Base-by-base conservation (phyloP, 2,113 vertebrate species). In the Cariama cristata region DNA sequence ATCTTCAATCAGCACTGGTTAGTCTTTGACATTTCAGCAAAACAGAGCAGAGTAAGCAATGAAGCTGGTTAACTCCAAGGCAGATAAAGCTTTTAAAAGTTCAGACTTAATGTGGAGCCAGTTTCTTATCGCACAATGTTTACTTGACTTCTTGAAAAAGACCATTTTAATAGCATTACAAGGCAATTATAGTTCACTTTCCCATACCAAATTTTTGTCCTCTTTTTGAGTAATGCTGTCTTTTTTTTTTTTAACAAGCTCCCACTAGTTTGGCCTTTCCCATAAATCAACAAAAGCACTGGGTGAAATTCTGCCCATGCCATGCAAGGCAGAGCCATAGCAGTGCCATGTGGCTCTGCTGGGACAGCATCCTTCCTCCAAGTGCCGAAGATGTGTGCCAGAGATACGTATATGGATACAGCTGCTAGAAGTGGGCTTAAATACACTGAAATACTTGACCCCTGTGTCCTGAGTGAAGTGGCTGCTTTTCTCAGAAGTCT, bases 51-150 rank as follows among this genome's bases (percentile, higher is more conserved):
- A 62, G 20, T 12, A 86, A 26, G 26, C 30, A 73, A 79, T 7
- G 74, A 45, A 60, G 45, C 27, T 40, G 21, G 26, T 76, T 82
- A 87, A 82, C 49, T 79, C 35, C 58, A 79, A 93, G 44, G 62
- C 50, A 53, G 26, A 55, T 40, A 38, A 14, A 88, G 50, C 32
- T 79, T 63, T 28, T 40, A 64, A 64, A 84, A 45, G 49, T 49
- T 79, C 58, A 71, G 45, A 79, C 11, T 28, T 79, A 33, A 50
- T 7, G 21, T 26, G 32, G 23, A 88, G 53, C 8, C 58, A 93
- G 47, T 69, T 76, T 49, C 45, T 63, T 66, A 55, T 68, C 88
- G 69, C 74, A 85, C 80, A 96, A 76, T 81, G 42, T 95, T 96
- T 95, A 79, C 38, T 35, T 69, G 32, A 60, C 38, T 96, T 81